phyloP scores from a whole-genome alignment of 2,113 vertebrate species.

The Egretta garzetta region DNA sequence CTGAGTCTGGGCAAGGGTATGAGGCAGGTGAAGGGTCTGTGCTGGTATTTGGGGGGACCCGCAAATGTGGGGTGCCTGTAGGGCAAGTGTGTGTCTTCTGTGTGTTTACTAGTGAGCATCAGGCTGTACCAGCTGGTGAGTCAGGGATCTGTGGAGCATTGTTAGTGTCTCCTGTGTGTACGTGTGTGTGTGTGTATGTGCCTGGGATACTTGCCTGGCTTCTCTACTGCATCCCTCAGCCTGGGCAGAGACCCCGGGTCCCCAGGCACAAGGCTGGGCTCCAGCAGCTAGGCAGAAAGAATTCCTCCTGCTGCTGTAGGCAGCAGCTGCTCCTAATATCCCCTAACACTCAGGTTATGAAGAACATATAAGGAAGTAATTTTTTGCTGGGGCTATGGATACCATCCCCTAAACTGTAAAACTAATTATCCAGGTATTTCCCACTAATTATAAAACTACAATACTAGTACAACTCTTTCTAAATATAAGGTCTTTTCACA shows the following conservation, averaged over 20 bases:
- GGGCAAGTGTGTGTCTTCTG: fast-evolving
- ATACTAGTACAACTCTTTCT: neutral
- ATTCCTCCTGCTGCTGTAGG: neutral
- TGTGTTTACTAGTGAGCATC: neutral
- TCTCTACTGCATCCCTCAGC: fast-evolving
- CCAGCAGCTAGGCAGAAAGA: neutral
- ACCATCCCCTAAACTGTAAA: neutral
- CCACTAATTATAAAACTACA: neutral
- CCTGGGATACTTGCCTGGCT: neutral
- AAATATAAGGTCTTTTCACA: neutral
- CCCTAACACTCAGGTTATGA: neutral
- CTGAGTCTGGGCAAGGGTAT: neutral
- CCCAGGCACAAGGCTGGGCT: fast-evolving
- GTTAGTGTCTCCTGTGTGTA: neutral
- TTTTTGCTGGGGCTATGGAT: neutral
- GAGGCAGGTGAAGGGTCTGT: fast-evolving
- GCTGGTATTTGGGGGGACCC: fast-evolving
- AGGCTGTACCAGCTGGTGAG: neutral
- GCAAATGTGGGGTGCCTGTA: fast-evolving
- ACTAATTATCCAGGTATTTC: neutral
- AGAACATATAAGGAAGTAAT: neutral
- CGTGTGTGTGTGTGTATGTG: no score
- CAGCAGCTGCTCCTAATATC: neutral
- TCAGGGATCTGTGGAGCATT: neutral
- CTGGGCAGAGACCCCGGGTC: fast-evolving